Percentiles rank a stretch among this genome's conserved stretches.
Evolutionary conservation across 2,797 vertebrate genomes (phyloP).

Genomic region (Dipus sagitta): DNA sequence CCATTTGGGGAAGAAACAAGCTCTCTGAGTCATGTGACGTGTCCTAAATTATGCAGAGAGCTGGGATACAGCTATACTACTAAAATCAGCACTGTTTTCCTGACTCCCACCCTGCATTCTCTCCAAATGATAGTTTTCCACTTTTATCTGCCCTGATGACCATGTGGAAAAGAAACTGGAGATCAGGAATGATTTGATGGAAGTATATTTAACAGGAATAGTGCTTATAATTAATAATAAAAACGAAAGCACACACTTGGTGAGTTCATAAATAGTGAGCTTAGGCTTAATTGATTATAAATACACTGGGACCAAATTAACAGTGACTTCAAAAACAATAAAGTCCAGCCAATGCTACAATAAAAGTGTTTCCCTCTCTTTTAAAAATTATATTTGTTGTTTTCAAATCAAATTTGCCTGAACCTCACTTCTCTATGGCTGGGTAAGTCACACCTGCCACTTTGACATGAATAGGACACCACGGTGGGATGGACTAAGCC

Average conservation of each 20-base stretch:
- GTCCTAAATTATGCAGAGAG: not conserved
- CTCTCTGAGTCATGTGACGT: not conserved
- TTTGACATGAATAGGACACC: not conserved
- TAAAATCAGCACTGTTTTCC: not conserved
- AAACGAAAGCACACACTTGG: conserved; percentile 1
- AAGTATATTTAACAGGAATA: conserved; percentile 31
- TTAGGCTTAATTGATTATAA: conserved; percentile 55
- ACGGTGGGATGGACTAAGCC: fast-evolving
- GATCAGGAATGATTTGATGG: not conserved
- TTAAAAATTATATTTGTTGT: conserved; percentile 44
- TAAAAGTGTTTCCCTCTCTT: conserved; percentile 21
- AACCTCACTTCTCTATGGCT: conserved; percentile 4
- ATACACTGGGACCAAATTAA: conserved; percentile 42
- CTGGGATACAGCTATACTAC: too few species aligned
- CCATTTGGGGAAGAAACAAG: not conserved
- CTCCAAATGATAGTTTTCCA: not conserved
- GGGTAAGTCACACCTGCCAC: conserved; percentile 19
- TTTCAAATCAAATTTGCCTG: conserved; percentile 55
- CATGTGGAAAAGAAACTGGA: not conserved
- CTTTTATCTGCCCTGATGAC: not conserved
- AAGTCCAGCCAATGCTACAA: conserved; percentile 45
- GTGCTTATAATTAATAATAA: conserved; percentile 66
- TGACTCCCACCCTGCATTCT: not conserved
- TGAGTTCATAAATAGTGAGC: conserved; percentile 42
- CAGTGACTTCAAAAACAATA: conserved; percentile 64